These are phyloP conservation scores for Gastracanthus pulcherrimus DNA, from an alignment of 2,888 invertebrate genomes.

Conservation along the genomic window DNA sequence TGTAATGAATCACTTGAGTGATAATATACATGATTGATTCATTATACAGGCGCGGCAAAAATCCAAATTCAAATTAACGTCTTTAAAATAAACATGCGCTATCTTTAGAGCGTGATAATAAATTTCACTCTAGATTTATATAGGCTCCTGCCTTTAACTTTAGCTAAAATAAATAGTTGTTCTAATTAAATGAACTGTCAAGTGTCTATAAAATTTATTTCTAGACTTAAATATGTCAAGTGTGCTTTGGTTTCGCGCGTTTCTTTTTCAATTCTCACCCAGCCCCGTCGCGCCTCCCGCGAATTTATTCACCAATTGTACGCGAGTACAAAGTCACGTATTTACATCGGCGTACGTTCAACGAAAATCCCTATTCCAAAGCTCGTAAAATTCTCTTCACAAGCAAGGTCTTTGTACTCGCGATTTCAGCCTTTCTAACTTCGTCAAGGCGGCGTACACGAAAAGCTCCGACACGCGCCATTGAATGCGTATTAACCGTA, in stretches of 20 bases:
- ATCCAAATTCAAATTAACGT: too few species aligned
- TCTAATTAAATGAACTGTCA: slow-evolving; percentile 1
- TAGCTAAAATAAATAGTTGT: background rate
- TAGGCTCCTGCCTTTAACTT: too few species aligned
- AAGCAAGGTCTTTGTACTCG: background rate
- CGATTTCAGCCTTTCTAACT: too few species aligned
- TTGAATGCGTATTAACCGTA: too few species aligned
- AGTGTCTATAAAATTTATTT: background rate
- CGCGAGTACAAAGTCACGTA: background rate
- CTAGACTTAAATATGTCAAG: background rate
- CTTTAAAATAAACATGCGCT: background rate
- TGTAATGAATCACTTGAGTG: too few species aligned
- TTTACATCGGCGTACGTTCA: background rate
- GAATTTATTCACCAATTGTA: too few species aligned
- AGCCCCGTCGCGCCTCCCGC: background rate
- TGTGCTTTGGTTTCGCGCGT: background rate
- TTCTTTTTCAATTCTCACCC: too few species aligned
- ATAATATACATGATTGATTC: background rate
- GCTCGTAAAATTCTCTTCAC: background rate
- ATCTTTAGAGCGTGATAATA: background rate
- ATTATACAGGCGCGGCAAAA: too few species aligned
- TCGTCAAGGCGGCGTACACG: background rate
- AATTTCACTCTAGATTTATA: background rate
- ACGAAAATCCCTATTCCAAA: background rate
- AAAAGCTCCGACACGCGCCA: background rate